Percentiles rank a stretch among this genome's conserved stretches.
These are phyloP conservation scores for Acanthurus leucopareius DNA, from an alignment of 2,797 vertebrate species.

Conservation along the genomic window DNA sequence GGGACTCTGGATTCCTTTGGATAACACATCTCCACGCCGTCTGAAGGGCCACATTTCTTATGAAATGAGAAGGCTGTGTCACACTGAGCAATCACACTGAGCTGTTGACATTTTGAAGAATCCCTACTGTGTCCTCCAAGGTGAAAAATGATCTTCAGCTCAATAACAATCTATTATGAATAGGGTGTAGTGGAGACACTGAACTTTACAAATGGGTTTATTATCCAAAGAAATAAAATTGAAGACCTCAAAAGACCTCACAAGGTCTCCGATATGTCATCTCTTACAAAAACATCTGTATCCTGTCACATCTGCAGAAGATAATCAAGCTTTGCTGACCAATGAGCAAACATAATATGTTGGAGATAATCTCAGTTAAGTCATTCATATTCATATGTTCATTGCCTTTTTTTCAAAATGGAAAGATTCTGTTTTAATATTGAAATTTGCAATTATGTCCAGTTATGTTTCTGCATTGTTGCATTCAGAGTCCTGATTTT, in stretches of 20 bases:
- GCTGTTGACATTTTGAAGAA: conserved; percentile 80
- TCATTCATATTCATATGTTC: background rate
- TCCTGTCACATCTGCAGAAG: background rate
- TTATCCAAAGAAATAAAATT: conserved; percentile 24
- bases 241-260: conserved; percentile 4
- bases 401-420: background rate
- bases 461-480: too few relatives aligned
- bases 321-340: conserved; percentile 18
- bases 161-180: conserved; percentile 79
- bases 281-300: conserved; percentile 12
- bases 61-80: conserved; percentile 63
- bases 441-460: too few relatives aligned
- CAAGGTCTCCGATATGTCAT: conserved; percentile 10
- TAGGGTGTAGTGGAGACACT: conserved; percentile 42
- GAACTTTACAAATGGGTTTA: conserved; percentile 38
- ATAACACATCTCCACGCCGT: conserved; percentile 2
- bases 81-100: conserved; percentile 71
- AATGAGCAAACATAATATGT: conserved; percentile 7
- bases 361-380: background rate
- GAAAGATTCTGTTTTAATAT: too few relatives aligned
- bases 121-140: conserved; percentile 71
- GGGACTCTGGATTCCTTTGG: conserved; percentile 17
- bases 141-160: conserved; percentile 74
- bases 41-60: conserved; percentile 31
- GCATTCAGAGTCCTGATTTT: too few relatives aligned